Evolutionary conservation across 2,113 vertebrate species (phyloP).

Genomic region (Cepphus grylle): DNA sequence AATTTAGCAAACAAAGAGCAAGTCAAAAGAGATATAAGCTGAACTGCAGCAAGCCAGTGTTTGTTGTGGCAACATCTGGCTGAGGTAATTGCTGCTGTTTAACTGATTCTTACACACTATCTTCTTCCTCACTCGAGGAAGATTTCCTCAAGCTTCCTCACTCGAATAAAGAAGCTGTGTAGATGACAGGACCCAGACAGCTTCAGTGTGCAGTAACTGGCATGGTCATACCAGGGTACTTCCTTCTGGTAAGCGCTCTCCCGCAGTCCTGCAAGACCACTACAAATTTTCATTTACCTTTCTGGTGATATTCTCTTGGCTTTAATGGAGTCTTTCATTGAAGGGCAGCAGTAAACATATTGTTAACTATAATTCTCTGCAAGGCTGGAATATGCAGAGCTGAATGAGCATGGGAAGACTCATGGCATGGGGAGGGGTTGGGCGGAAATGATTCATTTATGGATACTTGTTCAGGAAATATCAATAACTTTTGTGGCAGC

Average conservation of each 20-base stretch:
- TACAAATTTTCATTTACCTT: neutral
- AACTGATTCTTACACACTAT: neutral
- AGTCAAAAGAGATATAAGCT: neutral
- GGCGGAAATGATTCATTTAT: neutral
- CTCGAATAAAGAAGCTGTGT: neutral
- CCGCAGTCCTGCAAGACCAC: neutral
- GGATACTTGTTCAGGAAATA: neutral
- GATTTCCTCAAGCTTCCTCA: neutral
- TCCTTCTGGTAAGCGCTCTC: neutral
- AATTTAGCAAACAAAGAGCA: neutral
- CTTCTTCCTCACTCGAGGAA: neutral
- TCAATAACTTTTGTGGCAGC: neutral
- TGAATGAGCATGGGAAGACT: neutral
- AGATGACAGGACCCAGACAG: neutral
- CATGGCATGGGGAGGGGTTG: neutral
- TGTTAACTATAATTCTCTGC: neutral
- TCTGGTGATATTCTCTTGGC: neutral
- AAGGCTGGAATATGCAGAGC: neutral
- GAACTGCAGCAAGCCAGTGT: neutral
- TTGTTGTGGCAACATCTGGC: neutral
- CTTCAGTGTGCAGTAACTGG: neutral
- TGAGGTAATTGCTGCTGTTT: neutral
- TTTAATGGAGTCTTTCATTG: neutral
- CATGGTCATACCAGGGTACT: rapidly evolving
- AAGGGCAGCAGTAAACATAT: neutral